These are phyloP conservation scores for Nephrotoma appendiculata DNA, from an alignment of 2,888 invertebrate species.

Conservation along the genomic window DNA sequence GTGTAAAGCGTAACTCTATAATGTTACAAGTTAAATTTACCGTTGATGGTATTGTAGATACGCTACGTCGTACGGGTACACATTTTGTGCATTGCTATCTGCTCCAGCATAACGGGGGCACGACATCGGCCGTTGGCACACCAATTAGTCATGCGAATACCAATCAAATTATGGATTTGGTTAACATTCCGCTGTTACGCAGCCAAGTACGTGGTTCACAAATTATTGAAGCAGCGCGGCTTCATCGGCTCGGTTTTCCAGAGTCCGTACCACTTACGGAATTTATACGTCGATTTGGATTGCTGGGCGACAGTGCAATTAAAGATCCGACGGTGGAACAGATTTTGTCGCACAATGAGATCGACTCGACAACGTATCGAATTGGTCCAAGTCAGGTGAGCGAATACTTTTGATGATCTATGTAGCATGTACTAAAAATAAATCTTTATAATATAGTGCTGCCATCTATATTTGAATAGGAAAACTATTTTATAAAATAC, in stretches of 20 bases:
- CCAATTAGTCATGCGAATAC: slow-evolving; percentile 22
- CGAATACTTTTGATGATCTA: slow-evolving; percentile 9
- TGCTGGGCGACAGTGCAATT: slow-evolving; percentile 31
- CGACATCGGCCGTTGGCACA: slow-evolving; percentile 27
- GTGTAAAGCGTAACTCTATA: slow-evolving; percentile 66
- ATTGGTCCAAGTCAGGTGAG: slow-evolving; percentile 87
- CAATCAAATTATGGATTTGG: slow-evolving; percentile 30
- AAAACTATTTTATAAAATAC: not conserved
- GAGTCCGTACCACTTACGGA: slow-evolving; percentile 79
- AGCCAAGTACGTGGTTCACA: slow-evolving; percentile 87
- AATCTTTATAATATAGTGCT: not conserved
- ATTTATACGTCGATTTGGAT: slow-evolving; percentile 70
- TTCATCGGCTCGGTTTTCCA: slow-evolving; percentile 89
- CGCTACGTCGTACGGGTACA: slow-evolving; percentile 68
- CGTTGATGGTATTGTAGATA: slow-evolving; percentile 81
- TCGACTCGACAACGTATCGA: slow-evolving; percentile 73
- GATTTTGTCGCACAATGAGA: slow-evolving; percentile 66
- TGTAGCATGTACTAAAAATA: not conserved
- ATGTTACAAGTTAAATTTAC: slow-evolving; percentile 68
- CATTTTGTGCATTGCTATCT: slow-evolving; percentile 80
- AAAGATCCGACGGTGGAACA: slow-evolving; percentile 53
- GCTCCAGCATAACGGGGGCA: slow-evolving; percentile 62
- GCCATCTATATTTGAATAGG: not conserved
- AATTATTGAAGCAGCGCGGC: slow-evolving; percentile 72
- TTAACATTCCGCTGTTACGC: slow-evolving; percentile 76